Conservation (phyloP, 2,797 vertebrate species). For the Picus viridis region DNA sequence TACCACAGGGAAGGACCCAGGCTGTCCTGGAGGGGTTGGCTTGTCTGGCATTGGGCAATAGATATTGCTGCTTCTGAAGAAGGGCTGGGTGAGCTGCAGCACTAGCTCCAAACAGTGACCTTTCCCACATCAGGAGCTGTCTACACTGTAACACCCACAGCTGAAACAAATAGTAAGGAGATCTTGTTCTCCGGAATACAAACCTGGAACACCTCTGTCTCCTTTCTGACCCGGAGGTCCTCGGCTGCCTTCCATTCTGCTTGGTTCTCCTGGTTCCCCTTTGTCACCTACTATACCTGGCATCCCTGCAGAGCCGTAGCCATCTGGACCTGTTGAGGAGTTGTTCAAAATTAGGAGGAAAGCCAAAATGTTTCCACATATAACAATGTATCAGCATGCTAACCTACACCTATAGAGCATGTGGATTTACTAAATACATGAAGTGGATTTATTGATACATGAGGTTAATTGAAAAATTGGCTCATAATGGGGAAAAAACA, state of each 20-base stretch:
- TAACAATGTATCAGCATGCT: background rate
- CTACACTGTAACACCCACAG: background rate
- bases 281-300: constrained; percentile 83
- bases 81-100: background rate
- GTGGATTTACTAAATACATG: background rate
- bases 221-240: constrained; percentile 87
- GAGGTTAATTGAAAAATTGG: background rate
- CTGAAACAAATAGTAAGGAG: background rate
- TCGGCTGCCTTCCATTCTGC: constrained; percentile 77
- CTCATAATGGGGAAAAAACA: background rate
- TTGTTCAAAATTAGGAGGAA: background rate
- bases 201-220: constrained; percentile 85
- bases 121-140: rapidly evolving
- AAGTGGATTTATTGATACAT: background rate
- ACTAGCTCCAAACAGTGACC: background rate
- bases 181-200: background rate
- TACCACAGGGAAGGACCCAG: background rate
- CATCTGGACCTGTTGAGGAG: constrained; percentile 81
- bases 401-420: rapidly evolving
- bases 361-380: background rate
- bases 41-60: background rate
- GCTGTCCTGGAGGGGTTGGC: background rate
- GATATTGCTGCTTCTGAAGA: background rate
- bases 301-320: constrained; percentile 82
- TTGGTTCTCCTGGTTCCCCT: constrained; percentile 85